Evolutionary conservation across 2,797 vertebrate species (phyloP).

Genomic region (Martes flavigula): DNA sequence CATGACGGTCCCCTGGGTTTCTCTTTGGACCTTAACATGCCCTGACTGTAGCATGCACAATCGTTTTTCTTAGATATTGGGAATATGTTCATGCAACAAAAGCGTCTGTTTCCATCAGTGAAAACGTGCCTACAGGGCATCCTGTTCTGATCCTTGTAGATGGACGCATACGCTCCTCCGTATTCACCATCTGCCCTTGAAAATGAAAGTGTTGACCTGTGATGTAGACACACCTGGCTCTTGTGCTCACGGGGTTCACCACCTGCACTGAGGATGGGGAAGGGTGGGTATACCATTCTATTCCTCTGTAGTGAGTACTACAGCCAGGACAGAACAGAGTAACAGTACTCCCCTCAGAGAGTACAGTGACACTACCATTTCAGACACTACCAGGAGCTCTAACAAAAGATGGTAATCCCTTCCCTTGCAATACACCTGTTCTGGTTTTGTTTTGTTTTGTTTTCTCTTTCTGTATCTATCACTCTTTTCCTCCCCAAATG

Average conservation of each 20-base stretch:
- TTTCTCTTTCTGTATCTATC: background rate
- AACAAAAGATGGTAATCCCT: accelerated
- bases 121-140: accelerated
- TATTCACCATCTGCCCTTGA: accelerated
- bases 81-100: accelerated
- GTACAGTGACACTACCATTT: background rate
- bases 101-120: accelerated
- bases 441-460: background rate
- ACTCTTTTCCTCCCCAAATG: background rate
- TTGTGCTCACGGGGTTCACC: accelerated
- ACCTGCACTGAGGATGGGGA: accelerated
- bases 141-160: no score
- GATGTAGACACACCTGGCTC: no score
- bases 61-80: background rate
- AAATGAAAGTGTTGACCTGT: no score
- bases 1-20: background rate
- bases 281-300: accelerated
- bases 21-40: accelerated
- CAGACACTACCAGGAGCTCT: accelerated
- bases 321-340: accelerated
- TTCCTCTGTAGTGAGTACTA: accelerated
- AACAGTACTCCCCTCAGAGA: accelerated
- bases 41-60: background rate
- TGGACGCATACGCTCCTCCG: accelerated
- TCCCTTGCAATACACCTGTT: background rate